phyloP scores from a whole-genome alignment of 2,113 vertebrate species.

The Chloroceryle aenea region DNA sequence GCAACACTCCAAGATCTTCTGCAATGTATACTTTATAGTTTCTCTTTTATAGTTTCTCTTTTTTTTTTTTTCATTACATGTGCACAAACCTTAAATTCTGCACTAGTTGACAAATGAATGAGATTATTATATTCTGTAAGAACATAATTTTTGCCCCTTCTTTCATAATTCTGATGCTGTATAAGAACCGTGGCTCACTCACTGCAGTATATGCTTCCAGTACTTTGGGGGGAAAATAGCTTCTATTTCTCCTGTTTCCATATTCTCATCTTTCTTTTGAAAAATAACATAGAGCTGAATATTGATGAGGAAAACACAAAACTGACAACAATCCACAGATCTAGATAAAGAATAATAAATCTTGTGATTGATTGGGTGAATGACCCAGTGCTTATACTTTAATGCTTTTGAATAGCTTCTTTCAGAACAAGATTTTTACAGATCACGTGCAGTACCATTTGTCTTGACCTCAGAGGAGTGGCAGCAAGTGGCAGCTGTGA shows the following conservation, averaged over 20 bases:
- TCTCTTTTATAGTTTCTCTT: neutral
- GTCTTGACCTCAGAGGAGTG: neutral
- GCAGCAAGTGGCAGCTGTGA: neutral
- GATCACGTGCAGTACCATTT: neutral
- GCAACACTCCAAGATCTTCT: neutral
- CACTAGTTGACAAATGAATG: neutral
- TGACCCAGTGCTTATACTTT: neutral
- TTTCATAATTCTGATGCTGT: neutral
- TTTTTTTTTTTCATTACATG: neutral
- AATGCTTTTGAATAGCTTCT: neutral
- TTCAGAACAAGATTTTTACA: neutral
- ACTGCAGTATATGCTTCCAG: neutral
- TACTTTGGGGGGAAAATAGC: neutral
- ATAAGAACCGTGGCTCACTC: fast-evolving
- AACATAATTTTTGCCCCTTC: neutral
- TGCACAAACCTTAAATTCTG: neutral
- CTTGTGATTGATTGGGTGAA: neutral
- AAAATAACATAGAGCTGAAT: neutral
- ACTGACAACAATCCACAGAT: neutral
- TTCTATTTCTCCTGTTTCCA: neutral
- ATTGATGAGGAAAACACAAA: neutral
- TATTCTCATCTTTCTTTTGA: neutral
- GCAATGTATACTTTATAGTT: neutral
- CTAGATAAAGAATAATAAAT: neutral
- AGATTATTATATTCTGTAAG: neutral